Evolutionary conservation across 2,797 vertebrate species (phyloP).

Genomic region (Urocyon cinereoargenteus): DNA sequence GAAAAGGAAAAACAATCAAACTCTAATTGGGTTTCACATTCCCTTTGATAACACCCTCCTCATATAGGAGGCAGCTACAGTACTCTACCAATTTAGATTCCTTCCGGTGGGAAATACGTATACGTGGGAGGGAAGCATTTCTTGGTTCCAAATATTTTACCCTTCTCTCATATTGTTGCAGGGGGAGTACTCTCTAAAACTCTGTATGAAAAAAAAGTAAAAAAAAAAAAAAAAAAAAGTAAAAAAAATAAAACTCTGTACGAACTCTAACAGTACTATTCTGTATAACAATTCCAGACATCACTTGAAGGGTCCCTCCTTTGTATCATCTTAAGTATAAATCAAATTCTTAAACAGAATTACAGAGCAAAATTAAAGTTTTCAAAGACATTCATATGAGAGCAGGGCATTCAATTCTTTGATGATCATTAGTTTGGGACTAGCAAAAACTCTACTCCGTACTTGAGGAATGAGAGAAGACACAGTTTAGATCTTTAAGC

Average conservation of each 20-base stretch:
- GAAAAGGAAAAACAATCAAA: constrained; percentile 60
- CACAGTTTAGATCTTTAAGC: constrained; percentile 28
- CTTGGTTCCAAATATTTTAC: not conserved
- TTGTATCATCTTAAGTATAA: constrained; percentile 48
- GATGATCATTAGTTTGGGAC: constrained; percentile 8
- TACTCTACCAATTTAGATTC: not conserved
- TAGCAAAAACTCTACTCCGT: not conserved
- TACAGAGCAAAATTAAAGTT: not conserved
- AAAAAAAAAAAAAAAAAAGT: not conserved
- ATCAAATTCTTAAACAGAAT: constrained; percentile 47
- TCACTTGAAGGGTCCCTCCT: not conserved
- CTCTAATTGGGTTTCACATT: constrained; percentile 24
- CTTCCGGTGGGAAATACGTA: not conserved
- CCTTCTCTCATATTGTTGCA: constrained; percentile 6
- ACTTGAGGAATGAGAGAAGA: not conserved
- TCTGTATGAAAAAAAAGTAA: not conserved
- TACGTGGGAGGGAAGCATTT: not conserved
- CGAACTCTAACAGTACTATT: not conserved
- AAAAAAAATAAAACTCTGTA: not conserved
- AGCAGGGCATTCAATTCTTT: not conserved
- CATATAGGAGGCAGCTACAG: not conserved
- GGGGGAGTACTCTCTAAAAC: not conserved
- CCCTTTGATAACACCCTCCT: constrained; percentile 11
- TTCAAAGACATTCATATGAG: not conserved
- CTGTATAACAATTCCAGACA: not conserved